Evolutionary conservation across 2,888 invertebrate genomes (phyloP).

Genomic region (Tanaodytes sp.): DNA sequence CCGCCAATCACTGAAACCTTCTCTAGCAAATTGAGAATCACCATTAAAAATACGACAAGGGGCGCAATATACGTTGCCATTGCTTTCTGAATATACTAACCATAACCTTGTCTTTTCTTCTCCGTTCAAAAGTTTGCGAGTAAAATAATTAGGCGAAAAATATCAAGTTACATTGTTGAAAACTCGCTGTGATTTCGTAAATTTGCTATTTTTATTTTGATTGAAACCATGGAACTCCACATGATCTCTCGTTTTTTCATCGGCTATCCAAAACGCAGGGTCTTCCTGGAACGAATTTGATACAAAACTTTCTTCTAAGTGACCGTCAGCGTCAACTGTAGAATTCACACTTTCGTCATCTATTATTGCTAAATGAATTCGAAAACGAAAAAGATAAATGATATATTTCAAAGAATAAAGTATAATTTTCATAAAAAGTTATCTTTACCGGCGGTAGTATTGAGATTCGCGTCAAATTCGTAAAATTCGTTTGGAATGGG

Average conservation of each 20-base stretch:
- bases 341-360: neutral
- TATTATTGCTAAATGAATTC: no score
- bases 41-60: constrained; percentile 44
- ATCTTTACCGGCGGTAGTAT: neutral
- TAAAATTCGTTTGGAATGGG: no score
- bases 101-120: constrained; percentile 35
- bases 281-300: neutral
- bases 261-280: neutral
- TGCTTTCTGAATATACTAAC: constrained; percentile 48
- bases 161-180: constrained; percentile 37
- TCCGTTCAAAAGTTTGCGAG: constrained; percentile 44
- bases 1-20: constrained; percentile 49
- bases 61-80: constrained; percentile 35
- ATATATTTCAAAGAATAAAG: no score
- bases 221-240: constrained; percentile 16
- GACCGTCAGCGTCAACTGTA: neutral
- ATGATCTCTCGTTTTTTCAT: neutral
- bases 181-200: constrained; percentile 38
- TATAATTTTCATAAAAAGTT: neutral
- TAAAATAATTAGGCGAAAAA: constrained; percentile 18
- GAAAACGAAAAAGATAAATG: no score
- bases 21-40: constrained; percentile 36
- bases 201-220: constrained; percentile 47
- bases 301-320: neutral
- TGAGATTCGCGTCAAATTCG: neutral